Evolutionary conservation across 37 sponge, comb jelly and placozoan genomes (phyloP), one percentile per base, ranked within the genome.

Genomic region (Diacarnus erythraeanus): DNA sequence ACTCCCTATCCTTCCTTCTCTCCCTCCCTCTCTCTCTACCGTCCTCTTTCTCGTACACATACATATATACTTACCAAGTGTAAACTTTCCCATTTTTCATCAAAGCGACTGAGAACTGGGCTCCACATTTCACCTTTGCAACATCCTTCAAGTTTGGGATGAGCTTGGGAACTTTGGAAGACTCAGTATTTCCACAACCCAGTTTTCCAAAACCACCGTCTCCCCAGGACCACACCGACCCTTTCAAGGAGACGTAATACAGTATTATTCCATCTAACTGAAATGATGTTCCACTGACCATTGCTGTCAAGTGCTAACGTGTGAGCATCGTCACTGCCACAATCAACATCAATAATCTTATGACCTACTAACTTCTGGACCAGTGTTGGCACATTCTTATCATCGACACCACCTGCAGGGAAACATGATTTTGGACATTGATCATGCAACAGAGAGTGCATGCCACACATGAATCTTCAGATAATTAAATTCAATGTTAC

Each of bases 301-400:
- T 91, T 84, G 71, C 82, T 64, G 27, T 91, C 88, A 26, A 94
- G 83, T 5, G 93, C 93, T 17, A 93, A 70, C 5, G 97, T 93
- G 84, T 96, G 97, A n/a, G 89, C 94, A 61, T 96, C 97, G 4
- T 85, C 93, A 47, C 85, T 87, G 25, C 97, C 86, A 75, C 93
- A 93, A 43, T 72, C 86, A 12, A 90, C 91, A 29, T 82, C 81
- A 12, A 84, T 79, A 18, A 96, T 80, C 78, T 82, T 86, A 18
- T 79, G 75, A 21, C 74, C 82, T 0, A 42, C 64, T 42, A 92
- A 71, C 20, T 39, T 86, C 42, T 92, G 69, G 27, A 94, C 92
- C 2, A 64, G 70, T 29, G 91, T 93, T 22, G 97, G 97, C 15
- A 88, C 81, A 56, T 66, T 85, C 74, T 63, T 74, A 61, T 97